Percentiles rank a stretch among this genome's conserved stretches.
Conservation (phyloP, 2,888 invertebrate genomes). For the Dromius quadrimaculatus region DNA sequence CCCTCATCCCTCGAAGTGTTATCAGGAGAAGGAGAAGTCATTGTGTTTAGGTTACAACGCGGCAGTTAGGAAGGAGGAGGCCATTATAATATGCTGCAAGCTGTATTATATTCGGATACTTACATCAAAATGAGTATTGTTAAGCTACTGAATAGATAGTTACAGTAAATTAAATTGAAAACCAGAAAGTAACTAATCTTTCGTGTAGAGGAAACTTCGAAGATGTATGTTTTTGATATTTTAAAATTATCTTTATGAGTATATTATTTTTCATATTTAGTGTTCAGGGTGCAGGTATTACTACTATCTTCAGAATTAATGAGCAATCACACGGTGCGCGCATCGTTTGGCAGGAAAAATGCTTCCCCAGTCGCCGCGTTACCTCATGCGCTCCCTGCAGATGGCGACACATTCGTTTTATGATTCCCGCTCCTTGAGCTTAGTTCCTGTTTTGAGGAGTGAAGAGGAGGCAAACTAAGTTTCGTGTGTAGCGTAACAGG, state of each 20-base stretch:
- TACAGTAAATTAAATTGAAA: too few relatives aligned
- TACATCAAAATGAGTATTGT: too few relatives aligned
- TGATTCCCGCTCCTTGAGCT: constrained; percentile 9
- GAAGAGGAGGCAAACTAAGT: neutral
- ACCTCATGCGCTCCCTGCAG: neutral
- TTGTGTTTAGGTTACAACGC: neutral
- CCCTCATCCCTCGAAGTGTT: neutral
- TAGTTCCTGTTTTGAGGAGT: neutral
- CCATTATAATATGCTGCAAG: constrained; percentile 29
- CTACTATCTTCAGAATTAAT: constrained; percentile 30
- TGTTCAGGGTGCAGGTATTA: constrained; percentile 11
- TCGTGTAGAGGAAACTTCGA: too few relatives aligned
- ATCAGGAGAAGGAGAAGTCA: neutral
- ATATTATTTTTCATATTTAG: too few relatives aligned
- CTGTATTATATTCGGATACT: too few relatives aligned
- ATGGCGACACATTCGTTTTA: constrained; percentile 30
- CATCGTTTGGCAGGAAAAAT: constrained; percentile 29
- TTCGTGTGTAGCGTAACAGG: neutral
- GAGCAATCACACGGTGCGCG: constrained; percentile 25
- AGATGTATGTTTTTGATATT: too few relatives aligned
- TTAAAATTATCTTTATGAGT: too few relatives aligned
- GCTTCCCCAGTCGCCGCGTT: constrained; percentile 10
- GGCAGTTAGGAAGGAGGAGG: constrained; percentile 1
- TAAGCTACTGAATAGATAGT: too few relatives aligned
- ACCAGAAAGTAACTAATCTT: too few relatives aligned